Conservation (phyloP, 2,888 invertebrate species). For the Agonopterix alstromeriana region DNA sequence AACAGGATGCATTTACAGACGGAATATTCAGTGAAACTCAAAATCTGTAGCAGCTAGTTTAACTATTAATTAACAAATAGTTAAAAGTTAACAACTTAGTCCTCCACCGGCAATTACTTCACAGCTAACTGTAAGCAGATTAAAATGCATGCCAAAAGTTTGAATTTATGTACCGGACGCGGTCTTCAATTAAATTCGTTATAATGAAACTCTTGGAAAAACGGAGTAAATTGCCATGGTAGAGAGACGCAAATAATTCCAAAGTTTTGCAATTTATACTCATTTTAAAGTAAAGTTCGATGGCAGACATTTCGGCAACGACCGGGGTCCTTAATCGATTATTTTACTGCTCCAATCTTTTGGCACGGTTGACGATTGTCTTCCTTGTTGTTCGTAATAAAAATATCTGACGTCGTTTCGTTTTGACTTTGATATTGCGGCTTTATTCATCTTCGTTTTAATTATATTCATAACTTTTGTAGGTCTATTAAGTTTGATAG, state of each 20-base stretch:
- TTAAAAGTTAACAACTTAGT: constrained; percentile 45
- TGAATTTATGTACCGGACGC: constrained; percentile 68
- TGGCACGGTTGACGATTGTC: constrained; percentile 19
- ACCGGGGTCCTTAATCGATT: constrained; percentile 35
- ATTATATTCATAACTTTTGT: no score
- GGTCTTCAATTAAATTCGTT: constrained; percentile 73
- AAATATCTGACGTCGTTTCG: not conserved
- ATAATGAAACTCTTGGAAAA: constrained; percentile 64
- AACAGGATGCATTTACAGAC: no score
- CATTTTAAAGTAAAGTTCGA: constrained; percentile 58
- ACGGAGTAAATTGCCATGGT: constrained; percentile 57
- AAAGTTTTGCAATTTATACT: constrained; percentile 67
- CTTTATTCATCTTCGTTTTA: no score
- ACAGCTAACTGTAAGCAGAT: constrained; percentile 57
- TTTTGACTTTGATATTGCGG: no score
- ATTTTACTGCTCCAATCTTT: constrained; percentile 33
- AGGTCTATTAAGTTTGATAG: no score
- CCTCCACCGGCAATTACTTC: constrained; percentile 52
- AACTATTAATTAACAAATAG: constrained; percentile 37
- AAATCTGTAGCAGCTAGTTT: constrained; percentile 7
- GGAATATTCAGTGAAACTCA: no score
- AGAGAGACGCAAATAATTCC: constrained; percentile 59
- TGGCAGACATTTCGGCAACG: constrained; percentile 38
- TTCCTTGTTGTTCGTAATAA: constrained; percentile 9
- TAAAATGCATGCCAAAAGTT: constrained; percentile 70